Conservation (phyloP, 2,797 vertebrate species). For the Cygnus olor region DNA sequence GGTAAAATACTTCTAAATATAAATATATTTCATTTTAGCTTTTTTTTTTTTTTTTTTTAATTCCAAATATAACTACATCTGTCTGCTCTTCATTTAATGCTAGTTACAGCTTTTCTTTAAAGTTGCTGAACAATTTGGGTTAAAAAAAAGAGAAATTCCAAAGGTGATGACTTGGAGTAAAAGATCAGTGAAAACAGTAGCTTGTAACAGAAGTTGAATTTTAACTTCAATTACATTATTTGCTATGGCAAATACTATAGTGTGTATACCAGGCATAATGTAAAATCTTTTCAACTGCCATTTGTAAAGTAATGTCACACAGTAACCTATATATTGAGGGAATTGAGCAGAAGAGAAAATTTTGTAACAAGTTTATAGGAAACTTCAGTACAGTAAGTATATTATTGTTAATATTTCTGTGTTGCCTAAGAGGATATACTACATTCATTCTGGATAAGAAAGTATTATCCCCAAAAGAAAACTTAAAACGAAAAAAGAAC, state of each 20-base stretch:
- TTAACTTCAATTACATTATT: background rate
- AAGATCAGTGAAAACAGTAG: background rate
- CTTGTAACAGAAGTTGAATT: background rate
- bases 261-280: background rate
- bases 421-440: background rate
- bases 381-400: background rate
- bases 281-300: background rate
- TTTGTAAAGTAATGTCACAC: background rate
- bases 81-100: background rate
- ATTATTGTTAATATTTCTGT: background rate
- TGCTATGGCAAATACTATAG: background rate
- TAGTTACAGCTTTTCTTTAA: background rate
- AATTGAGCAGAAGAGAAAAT: background rate
- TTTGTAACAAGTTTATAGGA: background rate
- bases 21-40: background rate
- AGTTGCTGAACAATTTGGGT: background rate
- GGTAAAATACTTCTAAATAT: background rate
- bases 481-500: background rate
- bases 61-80: background rate
- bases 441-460: background rate
- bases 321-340: background rate
- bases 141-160: background rate
- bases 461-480: background rate
- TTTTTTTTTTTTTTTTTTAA: background rate
- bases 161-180: background rate